A percentile compares a stretch with the other conserved stretches of the same genome.
Conservation (phyloP, 2,888 invertebrate species). For the Epinotia bilunana region DNA sequence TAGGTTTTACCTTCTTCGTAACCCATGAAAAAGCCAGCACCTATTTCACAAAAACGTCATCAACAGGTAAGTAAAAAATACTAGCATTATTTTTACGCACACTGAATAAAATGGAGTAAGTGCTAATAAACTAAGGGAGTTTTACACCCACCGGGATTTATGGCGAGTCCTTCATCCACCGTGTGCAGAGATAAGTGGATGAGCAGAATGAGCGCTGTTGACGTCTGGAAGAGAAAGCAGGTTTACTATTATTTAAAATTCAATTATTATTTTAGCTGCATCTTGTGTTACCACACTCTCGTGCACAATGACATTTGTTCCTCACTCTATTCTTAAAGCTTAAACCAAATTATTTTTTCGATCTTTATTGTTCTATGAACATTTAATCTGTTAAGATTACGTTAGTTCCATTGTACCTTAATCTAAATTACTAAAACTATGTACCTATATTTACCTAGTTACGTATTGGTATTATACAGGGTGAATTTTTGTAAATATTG, state of each 20-base stretch:
- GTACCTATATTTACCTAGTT: too few species aligned
- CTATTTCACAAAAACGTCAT: slow-evolving; percentile 18
- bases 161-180: slow-evolving; percentile 78
- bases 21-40: background rate
- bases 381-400: too few species aligned
- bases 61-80: slow-evolving; percentile 33
- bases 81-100: slow-evolving; percentile 30
- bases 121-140: slow-evolving; percentile 53
- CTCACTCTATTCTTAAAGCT: too few species aligned
- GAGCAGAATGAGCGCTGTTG: slow-evolving; percentile 72
- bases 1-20: background rate
- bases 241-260: slow-evolving; percentile 8
- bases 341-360: too few species aligned
- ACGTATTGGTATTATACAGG: too few species aligned
- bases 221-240: slow-evolving; percentile 69
- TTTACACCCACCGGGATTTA: slow-evolving; percentile 78
- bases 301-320: too few species aligned
- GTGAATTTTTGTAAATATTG: too few species aligned
- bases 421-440: too few species aligned
- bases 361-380: too few species aligned
- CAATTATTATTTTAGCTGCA: background rate
- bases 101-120: slow-evolving; percentile 43
- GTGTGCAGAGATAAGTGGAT: slow-evolving; percentile 80
- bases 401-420: too few species aligned
- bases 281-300: background rate